Base-by-base conservation (phyloP, 64 coral and sea anemone genomes). In the Cladopsammia gracilis region DNA sequence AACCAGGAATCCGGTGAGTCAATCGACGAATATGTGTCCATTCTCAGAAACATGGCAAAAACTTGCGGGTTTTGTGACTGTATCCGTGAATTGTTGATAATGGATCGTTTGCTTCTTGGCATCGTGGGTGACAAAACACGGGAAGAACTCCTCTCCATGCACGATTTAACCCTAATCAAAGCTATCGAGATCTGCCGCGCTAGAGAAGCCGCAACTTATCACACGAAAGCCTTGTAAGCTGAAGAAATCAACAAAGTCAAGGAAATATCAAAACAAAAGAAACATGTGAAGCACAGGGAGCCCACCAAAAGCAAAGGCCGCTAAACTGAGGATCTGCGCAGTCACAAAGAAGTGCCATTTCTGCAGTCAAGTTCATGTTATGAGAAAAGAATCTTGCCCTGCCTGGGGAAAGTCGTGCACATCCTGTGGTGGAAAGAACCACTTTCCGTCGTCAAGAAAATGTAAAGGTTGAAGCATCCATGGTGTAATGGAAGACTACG, bases 391-490 rank as follows among this genome's bases (percentile, higher is more conserved):
- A 66, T 10, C 45, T 3, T 89, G 88, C 46, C 75, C 88, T 14
- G 61, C 76, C 61, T 90, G 88, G 62, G 62, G 69, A 68, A 90
- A 90, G 50, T 8, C 24, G 1, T 90, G 88, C 24, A 5, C 50
- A 43, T 13, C 62, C n/a, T 70, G 75, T 90, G 88, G 88, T 50
- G 53, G 18, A 76, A 76, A 49, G 48, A 89, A 89, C 23, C 86
- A 89, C 49, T 89, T 73, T 3, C 14, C 22, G 45, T 48, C 86
- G 11, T 73, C 71, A 75, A 76, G 25, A 44, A 89, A 54, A 20
- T 76, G 53, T 46, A 76, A 89, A 70, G 20, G 19, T 22, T 6
- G 23, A 70, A 70, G 7, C 6, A 20, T 70, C 2, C 19, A 70
- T 25, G 19, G 23, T 87, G 23, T 73, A 7, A 9, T 11, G 11